phyloP scores from a whole-genome alignment of 2,888 invertebrate genomes.

The Melanostoma scalare region DNA sequence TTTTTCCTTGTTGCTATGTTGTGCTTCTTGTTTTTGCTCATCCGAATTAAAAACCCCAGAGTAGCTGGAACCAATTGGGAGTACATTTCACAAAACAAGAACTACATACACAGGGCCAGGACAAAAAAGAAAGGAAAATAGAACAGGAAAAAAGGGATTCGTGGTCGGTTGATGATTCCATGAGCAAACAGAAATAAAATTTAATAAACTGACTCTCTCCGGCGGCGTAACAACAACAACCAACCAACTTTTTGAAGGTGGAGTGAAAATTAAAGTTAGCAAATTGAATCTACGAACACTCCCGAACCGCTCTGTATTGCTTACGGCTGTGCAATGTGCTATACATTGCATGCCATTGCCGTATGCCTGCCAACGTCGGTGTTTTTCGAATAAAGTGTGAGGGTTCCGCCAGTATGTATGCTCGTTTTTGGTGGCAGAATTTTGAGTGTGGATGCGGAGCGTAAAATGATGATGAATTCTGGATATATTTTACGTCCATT shows the following conservation, averaged over 20 bases:
- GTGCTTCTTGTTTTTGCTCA: constrained; percentile 23
- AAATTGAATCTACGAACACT: constrained; percentile 48
- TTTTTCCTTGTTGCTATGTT: constrained; percentile 7
- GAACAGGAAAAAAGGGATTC: constrained; percentile 43
- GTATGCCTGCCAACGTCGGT: background rate
- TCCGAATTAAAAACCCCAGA: constrained; percentile 49
- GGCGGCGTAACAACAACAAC: constrained; percentile 1
- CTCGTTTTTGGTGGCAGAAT: constrained; percentile 16
- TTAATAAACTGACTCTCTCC: constrained; percentile 48
- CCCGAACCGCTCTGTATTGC: background rate
- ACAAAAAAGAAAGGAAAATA: constrained; percentile 14
- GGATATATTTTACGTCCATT: constrained; percentile 26
- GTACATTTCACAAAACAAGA: constrained; percentile 36
- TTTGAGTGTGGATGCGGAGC: constrained; percentile 4
- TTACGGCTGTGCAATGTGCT: background rate
- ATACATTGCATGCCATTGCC: background rate
- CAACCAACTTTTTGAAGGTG: constrained; percentile 16
- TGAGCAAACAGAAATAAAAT: constrained; percentile 63
- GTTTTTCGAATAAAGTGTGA: background rate
- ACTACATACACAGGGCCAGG: constrained; percentile 24
- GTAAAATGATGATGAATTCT: constrained; percentile 39
- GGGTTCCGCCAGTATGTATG: constrained; percentile 3
- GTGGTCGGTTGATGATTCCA: constrained; percentile 65
- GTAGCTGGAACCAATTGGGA: constrained; percentile 41
- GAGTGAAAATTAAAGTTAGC: constrained; percentile 44